phyloP scores from a whole-genome alignment of 2,113 vertebrate genomes.

The Gallinago paraguaiae region DNA sequence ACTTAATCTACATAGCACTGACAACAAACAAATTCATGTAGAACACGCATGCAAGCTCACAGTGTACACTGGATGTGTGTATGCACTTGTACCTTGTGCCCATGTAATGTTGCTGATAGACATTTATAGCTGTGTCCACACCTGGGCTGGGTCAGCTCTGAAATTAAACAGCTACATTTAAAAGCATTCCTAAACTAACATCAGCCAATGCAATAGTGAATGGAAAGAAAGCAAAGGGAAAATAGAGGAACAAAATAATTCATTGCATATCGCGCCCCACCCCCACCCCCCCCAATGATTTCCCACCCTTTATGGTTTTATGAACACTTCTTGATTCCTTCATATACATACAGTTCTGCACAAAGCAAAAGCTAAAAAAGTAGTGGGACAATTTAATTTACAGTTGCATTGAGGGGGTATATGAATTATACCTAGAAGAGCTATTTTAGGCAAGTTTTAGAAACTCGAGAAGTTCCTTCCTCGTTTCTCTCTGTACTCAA shows the following conservation, averaged over 20 bases:
- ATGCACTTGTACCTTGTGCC: neutral
- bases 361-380: neutral
- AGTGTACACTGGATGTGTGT: fast-evolving
- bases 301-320: neutral
- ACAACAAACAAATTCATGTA: neutral
- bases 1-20: neutral
- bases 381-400: neutral
- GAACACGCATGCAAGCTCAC: neutral
- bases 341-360: neutral
- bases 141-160: neutral
- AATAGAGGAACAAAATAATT: neutral
- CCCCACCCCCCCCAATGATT: neutral
- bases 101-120: neutral
- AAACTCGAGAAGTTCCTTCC: neutral
- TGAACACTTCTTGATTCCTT: neutral
- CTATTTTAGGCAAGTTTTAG: neutral
- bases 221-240: neutral
- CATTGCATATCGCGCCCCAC: neutral
- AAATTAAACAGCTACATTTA: neutral
- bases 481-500: neutral
- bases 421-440: neutral
- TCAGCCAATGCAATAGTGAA: neutral
- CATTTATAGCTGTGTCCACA: neutral
- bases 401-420: neutral
- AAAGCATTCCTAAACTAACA: neutral